Evolutionary conservation across 1,140 invertebrate genomes (phyloP).

Genomic region (Atta colombica): DNA sequence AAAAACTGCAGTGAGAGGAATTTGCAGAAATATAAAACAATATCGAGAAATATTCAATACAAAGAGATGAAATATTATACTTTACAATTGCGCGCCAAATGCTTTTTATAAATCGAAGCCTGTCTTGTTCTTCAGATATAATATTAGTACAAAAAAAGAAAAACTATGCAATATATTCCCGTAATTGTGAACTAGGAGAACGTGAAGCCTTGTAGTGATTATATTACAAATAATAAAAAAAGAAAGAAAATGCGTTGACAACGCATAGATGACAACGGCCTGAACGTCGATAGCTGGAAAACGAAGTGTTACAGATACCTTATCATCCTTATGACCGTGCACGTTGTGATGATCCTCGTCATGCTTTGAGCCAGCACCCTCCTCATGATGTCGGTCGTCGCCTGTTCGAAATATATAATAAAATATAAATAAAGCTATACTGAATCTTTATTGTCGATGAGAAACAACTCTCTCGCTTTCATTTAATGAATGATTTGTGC

Average conservation of each 20-base stretch:
- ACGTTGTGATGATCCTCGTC: conserved; percentile 74
- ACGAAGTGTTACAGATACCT: conserved; percentile 72
- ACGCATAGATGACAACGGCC: conserved; percentile 17
- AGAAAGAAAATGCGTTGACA: conserved; percentile 14
- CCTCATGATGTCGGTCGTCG: conserved; percentile 72
- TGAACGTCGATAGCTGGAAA: neutral
- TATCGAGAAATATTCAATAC: neutral
- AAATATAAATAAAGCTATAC: conserved; percentile 57
- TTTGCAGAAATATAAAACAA: conserved; percentile 24
- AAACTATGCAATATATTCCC: conserved; percentile 69
- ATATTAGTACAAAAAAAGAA: conserved; percentile 59
- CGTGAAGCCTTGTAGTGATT: conserved; percentile 20
- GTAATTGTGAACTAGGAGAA: neutral
- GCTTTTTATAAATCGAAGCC: neutral
- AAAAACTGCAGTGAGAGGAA: neutral
- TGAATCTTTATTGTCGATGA: neutral
- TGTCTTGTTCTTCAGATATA: conserved; percentile 27
- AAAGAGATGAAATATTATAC: neutral
- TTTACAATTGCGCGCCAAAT: conserved; percentile 1
- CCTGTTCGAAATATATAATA: conserved; percentile 64
- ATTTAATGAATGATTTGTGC: conserved; percentile 18
- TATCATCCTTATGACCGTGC: conserved; percentile 78
- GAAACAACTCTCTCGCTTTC: neutral
- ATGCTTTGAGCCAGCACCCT: conserved; percentile 77
- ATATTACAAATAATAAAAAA: conserved; percentile 67